Percentiles rank a stretch among this genome's conserved stretches.
Conservation (phyloP, 2,797 vertebrate species). For the Molossus alvarezi region DNA sequence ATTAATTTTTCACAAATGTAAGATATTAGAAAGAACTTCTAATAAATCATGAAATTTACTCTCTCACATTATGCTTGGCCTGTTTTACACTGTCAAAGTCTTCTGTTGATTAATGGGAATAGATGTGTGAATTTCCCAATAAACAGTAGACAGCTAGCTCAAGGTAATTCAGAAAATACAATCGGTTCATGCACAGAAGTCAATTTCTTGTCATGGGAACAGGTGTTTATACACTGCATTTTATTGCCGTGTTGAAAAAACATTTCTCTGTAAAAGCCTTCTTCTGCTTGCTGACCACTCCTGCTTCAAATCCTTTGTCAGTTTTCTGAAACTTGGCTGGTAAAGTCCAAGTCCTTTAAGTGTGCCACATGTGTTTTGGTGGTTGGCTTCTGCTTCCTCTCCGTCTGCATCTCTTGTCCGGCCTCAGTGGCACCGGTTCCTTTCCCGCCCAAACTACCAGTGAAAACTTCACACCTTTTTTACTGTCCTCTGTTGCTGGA, state of each 20-base stretch:
- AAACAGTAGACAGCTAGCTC: background rate
- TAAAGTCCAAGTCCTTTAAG: background rate
- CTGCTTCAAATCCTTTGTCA: background rate
- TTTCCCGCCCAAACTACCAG: background rate
- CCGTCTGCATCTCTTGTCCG: background rate
- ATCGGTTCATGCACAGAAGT: background rate
- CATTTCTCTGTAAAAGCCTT: background rate
- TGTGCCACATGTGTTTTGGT: background rate
- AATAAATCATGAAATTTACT: slow-evolving; percentile 48
- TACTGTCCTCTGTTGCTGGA: background rate
- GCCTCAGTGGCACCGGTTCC: background rate
- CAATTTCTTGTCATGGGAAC: background rate
- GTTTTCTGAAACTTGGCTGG: background rate
- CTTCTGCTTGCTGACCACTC: background rate
- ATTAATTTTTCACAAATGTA: slow-evolving; percentile 63
- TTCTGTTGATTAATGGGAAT: background rate
- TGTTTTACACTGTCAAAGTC: background rate
- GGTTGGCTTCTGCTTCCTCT: background rate
- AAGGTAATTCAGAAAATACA: background rate
- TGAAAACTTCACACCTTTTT: background rate
- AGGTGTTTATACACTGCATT: background rate
- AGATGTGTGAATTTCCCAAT: background rate
- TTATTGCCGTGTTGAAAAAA: background rate
- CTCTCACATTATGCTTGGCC: background rate
- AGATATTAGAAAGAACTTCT: slow-evolving; percentile 48